Evolutionary conservation across 35 echinoderm and acorn worm species (phyloP).

Genomic region (Lytechinus pictus): DNA sequence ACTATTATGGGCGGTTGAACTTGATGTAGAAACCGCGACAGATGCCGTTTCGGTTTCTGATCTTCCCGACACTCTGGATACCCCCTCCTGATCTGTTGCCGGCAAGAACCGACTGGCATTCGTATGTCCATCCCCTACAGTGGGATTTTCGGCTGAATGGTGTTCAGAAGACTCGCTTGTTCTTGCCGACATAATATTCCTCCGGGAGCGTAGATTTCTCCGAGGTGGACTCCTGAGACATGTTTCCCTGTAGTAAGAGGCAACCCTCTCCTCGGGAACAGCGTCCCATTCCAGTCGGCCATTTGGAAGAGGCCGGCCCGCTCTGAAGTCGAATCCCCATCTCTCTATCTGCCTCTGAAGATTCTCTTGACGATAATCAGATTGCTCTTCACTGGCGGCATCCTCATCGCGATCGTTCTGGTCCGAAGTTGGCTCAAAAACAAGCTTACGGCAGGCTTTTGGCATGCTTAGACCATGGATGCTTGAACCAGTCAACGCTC

Average conservation of each 20-base stretch:
- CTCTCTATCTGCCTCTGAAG: background rate
- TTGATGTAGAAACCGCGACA: background rate
- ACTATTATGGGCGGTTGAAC: background rate
- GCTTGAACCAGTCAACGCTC: background rate
- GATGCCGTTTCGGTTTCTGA: slow-evolving; percentile 1
- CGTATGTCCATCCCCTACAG: background rate
- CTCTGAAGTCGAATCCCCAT: slow-evolving; percentile 8
- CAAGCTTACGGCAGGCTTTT: background rate
- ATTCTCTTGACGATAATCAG: background rate
- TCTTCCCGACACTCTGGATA: background rate
- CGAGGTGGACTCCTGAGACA: background rate
- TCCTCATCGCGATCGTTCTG: background rate
- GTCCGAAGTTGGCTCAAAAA: background rate
- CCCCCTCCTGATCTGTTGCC: too few species aligned
- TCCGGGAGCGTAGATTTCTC: background rate
- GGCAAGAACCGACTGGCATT: background rate
- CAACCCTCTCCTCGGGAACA: background rate
- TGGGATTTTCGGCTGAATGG: background rate
- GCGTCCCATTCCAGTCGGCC: background rate
- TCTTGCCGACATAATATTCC: background rate
- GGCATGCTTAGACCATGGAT: background rate
- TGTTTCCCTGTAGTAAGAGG: background rate
- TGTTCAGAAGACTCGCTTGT: background rate
- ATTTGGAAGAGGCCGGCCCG: background rate
- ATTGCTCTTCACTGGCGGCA: background rate